phyloP scores from a whole-genome alignment of 2,113 vertebrate species.

The Equus quagga region DNA sequence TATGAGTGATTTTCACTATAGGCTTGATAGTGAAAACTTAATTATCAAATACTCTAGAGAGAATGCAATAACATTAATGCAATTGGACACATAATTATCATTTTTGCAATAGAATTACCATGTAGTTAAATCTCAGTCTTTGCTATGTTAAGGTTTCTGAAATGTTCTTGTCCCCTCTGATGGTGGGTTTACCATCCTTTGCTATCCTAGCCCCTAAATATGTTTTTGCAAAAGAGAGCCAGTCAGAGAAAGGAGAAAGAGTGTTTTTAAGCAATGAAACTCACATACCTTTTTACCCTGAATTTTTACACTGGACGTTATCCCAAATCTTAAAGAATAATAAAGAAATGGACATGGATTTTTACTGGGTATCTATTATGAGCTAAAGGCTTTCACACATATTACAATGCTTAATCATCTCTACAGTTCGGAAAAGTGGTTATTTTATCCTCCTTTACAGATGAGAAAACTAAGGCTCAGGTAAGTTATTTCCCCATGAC shows the following conservation, averaged over 20 bases:
- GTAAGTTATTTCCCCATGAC: neutral
- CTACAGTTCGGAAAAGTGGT: neutral
- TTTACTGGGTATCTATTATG: neutral
- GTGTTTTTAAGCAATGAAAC: neutral
- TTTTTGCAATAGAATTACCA: slow-evolving; percentile 67
- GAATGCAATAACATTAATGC: slow-evolving; percentile 64
- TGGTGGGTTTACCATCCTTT: neutral
- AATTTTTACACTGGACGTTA: neutral
- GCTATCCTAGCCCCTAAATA: neutral
- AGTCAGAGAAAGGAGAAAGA: neutral
- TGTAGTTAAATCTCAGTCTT: slow-evolving; percentile 34
- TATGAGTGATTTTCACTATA: slow-evolving; percentile 56
- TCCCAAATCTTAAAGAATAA: neutral
- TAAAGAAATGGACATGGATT: neutral
- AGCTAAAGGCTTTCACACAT: neutral
- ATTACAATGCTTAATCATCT: neutral
- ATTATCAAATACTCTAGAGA: slow-evolving; percentile 68
- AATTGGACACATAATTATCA: slow-evolving; percentile 72
- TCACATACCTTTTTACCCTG: no score
- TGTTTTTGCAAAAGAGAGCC: neutral
- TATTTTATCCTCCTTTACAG: slow-evolving; percentile 7
- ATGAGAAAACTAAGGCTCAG: neutral
- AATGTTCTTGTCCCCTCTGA: neutral
- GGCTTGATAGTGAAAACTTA: slow-evolving; percentile 65
- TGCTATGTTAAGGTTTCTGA: slow-evolving; percentile 34